Evolutionary conservation across 2,113 vertebrate species (phyloP).

Genomic region (Lynx canadensis): DNA sequence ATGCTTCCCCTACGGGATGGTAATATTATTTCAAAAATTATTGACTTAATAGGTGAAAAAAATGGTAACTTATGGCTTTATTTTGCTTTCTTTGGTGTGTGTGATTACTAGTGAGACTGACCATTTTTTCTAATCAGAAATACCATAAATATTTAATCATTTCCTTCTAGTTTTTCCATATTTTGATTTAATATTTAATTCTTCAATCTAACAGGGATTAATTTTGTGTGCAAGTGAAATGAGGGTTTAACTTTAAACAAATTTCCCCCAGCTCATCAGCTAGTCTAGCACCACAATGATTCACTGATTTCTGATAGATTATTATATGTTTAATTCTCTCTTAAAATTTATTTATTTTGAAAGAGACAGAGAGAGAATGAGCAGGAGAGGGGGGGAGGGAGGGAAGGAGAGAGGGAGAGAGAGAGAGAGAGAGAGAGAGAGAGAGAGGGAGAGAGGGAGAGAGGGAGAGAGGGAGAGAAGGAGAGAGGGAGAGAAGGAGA

Average conservation of each 20-base stretch:
- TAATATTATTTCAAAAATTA: constrained; percentile 25
- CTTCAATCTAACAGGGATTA: constrained; percentile 26
- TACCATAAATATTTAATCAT: constrained; percentile 29
- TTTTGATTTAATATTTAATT: constrained; percentile 52
- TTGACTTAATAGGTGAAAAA: neutral
- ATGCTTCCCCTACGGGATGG: neutral
- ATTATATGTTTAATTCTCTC: neutral
- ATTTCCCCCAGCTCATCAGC: neutral
- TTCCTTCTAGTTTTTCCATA: constrained; percentile 30
- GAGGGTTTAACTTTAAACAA: neutral
- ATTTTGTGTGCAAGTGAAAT: constrained; percentile 18
- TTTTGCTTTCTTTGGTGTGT: constrained; percentile 47
- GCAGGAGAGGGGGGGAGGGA: too few species aligned
- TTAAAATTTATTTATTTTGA: too few species aligned
- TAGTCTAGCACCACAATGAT: neutral
- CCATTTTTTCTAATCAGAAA: constrained; percentile 39
- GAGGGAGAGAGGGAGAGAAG: too few species aligned
- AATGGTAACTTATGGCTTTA: neutral
- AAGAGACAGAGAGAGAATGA: too few species aligned
- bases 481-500: too few species aligned
- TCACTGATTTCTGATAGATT: neutral
- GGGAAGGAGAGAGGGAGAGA: too few species aligned
- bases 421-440: too few species aligned
- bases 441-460: too few species aligned
- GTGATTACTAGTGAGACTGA: neutral